Evolutionary conservation across 1,140 invertebrate genomes (phyloP), one percentile per base, ranked within the genome.

Genomic region (Halotydeus destructor): DNA sequence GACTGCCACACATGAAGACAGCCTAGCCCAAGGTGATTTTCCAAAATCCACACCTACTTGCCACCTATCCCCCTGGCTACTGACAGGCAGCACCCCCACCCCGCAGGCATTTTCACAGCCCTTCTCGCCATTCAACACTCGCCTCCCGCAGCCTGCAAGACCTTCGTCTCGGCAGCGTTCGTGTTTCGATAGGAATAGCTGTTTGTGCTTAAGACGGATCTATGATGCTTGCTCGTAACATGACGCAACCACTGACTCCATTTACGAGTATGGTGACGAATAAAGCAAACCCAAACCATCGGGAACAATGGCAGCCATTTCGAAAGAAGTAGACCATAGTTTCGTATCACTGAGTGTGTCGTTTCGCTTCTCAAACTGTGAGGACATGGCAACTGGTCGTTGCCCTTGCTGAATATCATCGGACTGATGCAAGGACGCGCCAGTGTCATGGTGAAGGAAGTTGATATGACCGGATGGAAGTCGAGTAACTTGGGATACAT

Each of bases 401-500:
- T 97, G 41, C 93, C 93, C 69, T 93, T 89, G 2, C 85, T 78
- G 1, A 98, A 84, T 58, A 98, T 88, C 84, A 97, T 89, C 14
- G 93, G 93, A 48, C 91, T 67, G 44, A 99, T 72, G 62, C 89
- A 98, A 2, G 83, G 86, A 46, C 94, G 67, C 1, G 91, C 81
- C 32, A 99, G 63, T 0, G 91, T 97, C 91, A 98, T 98, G 11
- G 91, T 93, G 58, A 98, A 91, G 1, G 88, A 93, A 40, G 82
- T 79, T 76, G 91, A 88, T 38, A 94, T 75, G 3, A 89, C 84
- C 2, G 91, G 93, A 61, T 88, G 77, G 60, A 99, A 99, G 63
- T 97, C 81, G 33, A 99, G 64, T 50, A 99, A 96, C 65, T 97
- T 97, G 1, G 94, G 94, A 65, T 98, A 99, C 88, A 99, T 99